Evolutionary conservation across 2,113 vertebrate species (phyloP).

Genomic region (Cyanoderma ruficeps): DNA sequence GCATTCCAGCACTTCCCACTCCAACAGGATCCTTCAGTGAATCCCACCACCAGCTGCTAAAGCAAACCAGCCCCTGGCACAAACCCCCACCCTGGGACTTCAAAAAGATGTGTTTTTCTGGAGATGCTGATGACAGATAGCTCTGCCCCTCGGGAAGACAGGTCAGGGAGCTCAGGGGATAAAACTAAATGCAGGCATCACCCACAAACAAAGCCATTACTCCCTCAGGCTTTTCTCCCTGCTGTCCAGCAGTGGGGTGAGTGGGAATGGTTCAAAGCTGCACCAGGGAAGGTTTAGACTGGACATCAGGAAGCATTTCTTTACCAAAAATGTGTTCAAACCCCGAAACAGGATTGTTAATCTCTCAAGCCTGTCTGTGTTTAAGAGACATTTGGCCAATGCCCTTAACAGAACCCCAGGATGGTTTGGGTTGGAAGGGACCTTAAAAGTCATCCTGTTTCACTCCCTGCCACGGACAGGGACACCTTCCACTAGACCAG

Average conservation of each 20-base stretch:
- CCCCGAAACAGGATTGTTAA: not conserved
- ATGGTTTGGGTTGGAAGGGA: not conserved
- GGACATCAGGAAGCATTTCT: not conserved
- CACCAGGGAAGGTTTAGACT: not conserved
- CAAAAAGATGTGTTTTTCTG: fast-evolving
- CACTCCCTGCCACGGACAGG: not conserved
- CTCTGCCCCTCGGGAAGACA: not conserved
- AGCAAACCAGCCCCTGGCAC: not conserved
- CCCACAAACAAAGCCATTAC: not conserved
- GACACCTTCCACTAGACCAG: not conserved
- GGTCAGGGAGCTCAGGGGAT: not conserved
- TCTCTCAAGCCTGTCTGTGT: not conserved
- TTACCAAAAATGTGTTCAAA: not conserved
- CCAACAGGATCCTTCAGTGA: fast-evolving
- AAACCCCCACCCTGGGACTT: not conserved
- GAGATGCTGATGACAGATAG: not conserved
- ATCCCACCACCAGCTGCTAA: not conserved
- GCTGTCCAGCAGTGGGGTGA: not conserved
- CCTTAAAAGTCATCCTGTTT: not conserved
- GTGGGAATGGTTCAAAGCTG: not conserved
- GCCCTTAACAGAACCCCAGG: not conserved
- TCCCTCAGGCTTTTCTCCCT: not conserved
- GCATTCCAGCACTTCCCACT: not conserved
- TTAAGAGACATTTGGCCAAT: not conserved
- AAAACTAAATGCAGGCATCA: not conserved